These are phyloP conservation scores for Anolis sagrei DNA, from an alignment of 2,113 vertebrate species.

Conservation along the genomic window DNA sequence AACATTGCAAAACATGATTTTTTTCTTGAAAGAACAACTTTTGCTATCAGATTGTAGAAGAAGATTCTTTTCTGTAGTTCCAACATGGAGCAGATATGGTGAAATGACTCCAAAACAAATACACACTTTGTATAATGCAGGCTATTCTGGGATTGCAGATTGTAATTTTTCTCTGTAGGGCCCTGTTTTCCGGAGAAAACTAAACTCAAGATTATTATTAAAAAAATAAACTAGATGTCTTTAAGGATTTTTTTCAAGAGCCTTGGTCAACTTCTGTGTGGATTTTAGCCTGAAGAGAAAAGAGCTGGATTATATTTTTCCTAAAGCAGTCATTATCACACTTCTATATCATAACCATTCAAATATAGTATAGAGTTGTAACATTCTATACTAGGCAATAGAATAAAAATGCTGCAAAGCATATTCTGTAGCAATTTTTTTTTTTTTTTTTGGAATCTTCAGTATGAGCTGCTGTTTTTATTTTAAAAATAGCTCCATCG, in stretches of 20 bases:
- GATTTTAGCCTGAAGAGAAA: too few species aligned
- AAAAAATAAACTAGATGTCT: neutral
- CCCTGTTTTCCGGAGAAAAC: neutral
- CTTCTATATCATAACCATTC: too few species aligned
- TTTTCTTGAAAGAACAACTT: neutral
- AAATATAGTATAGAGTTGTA: too few species aligned
- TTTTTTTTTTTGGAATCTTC: neutral
- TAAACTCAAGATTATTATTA: neutral
- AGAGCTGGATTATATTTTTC: too few species aligned
- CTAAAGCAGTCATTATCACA: too few species aligned
- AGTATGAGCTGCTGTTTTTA: too few species aligned
- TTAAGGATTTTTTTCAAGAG: neutral
- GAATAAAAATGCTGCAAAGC: too few species aligned
- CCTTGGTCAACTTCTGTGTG: neutral
- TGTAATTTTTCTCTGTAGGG: neutral
- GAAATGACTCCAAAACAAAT: neutral
- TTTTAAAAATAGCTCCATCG: too few species aligned
- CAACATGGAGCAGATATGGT: neutral
- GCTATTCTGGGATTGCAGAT: neutral
- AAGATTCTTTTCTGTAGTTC: neutral
- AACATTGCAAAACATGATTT: neutral
- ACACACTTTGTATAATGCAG: neutral
- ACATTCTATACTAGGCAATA: too few species aligned
- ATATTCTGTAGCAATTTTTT: too few species aligned
- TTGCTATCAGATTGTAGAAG: neutral